Conservation (phyloP, 2,888 invertebrate species). For the Hydriomena furcata region DNA sequence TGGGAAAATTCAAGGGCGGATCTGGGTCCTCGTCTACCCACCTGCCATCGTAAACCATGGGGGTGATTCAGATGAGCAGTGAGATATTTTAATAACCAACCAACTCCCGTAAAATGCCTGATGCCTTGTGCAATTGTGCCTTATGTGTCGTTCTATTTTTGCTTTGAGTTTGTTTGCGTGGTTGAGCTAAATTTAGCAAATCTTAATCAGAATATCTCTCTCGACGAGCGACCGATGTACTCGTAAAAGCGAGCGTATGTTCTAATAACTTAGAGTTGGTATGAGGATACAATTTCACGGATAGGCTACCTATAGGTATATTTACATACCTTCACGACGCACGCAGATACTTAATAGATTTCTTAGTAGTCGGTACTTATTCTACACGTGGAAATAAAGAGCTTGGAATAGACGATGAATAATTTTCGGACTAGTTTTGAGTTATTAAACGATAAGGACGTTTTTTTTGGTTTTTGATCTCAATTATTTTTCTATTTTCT, state of each 20-base stretch:
- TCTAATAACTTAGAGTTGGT: slow-evolving; percentile 42
- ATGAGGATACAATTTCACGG: slow-evolving; percentile 11
- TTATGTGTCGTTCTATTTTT: slow-evolving; percentile 66
- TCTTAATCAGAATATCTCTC: slow-evolving; percentile 67
- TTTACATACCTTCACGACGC: slow-evolving; percentile 1
- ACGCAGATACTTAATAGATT: no score
- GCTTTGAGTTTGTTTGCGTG: slow-evolving; percentile 69
- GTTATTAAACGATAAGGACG: no score
- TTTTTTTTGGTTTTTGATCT: no score
- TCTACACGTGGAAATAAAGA: no score
- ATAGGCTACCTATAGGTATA: neutral
- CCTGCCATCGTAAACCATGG: neutral
- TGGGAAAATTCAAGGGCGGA: no score
- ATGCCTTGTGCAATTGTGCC: slow-evolving; percentile 48
- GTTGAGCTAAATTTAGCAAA: slow-evolving; percentile 63
- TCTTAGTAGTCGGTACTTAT: no score
- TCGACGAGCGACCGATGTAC: slow-evolving; percentile 50
- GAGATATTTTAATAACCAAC: slow-evolving; percentile 3
- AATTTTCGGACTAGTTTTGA: no score
- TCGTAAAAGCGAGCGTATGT: slow-evolving; percentile 46
- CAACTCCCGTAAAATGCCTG: slow-evolving; percentile 35
- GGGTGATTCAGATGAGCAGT: neutral
- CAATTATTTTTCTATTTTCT: no score
- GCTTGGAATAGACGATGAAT: no score
- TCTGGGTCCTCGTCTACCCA: no score